Conservation (phyloP, 2,113 vertebrate species). For the Azemiops feae region DNA sequence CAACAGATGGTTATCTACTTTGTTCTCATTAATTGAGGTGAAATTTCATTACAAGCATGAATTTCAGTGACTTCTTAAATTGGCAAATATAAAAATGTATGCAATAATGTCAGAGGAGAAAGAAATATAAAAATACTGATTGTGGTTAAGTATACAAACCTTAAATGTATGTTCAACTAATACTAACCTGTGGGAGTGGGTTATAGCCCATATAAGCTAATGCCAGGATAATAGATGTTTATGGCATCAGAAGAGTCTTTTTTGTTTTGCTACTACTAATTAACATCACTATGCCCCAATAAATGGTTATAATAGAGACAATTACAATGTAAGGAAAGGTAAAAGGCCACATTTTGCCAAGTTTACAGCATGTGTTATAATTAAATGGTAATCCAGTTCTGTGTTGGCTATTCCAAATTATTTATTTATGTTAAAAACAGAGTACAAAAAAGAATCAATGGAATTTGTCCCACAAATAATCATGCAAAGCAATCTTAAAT, state of each 20-base stretch:
- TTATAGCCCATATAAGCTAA: not conserved
- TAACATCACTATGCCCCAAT: not conserved
- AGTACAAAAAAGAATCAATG: not conserved
- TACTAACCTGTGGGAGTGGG: not conserved
- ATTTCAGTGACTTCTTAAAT: not conserved
- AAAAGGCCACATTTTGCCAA: not conserved
- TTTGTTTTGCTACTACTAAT: not conserved
- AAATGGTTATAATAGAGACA: not conserved
- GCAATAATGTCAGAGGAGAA: not conserved
- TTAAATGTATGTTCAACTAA: not conserved
- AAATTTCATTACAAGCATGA: not conserved
- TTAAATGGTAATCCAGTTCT: not conserved
- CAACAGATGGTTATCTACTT: not conserved
- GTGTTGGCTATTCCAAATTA: not conserved
- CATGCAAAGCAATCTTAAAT: not conserved
- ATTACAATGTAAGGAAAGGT: not conserved
- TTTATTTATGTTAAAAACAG: not conserved
- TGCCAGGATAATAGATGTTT: not conserved
- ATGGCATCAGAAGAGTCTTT: not conserved
- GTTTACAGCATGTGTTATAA: not conserved
- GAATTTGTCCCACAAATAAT: not conserved
- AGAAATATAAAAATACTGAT: not conserved
- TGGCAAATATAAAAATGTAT: not conserved
- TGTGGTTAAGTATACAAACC: not conserved
- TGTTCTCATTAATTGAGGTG: not conserved